Base-by-base conservation (phyloP, 2,888 invertebrate genomes). In the Noctua janthina region DNA sequence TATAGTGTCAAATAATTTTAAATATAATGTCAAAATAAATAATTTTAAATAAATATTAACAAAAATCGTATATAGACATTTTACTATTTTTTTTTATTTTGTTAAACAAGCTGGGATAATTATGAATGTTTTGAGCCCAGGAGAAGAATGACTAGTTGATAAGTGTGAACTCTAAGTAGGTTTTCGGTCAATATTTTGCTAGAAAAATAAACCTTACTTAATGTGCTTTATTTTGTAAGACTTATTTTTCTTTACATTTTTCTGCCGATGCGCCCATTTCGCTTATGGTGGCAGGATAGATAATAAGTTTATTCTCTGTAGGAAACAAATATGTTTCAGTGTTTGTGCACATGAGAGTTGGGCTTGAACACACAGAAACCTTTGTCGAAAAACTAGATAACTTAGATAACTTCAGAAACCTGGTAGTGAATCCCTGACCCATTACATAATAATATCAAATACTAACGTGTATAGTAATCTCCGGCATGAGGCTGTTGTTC, bases 401-500 rank as follows among this genome's bases (percentile, higher is more conserved):
- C 29, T 29, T 29, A 29, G 29, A 29, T 29, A 29, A 29, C 29
- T 29, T 62, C 62, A 29, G 29, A 62, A 13, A 29, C 7, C 15
- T 29, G 15, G 1, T 17, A 62, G 29, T 59, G 10, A 23, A 62
- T 62, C 2, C 2, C 15, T 20, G 17, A 43, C n/a, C 67, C 15
- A 23, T 68, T 23, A 35, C 17, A 11, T 4, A 8, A 49, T 49
- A 59, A n/a, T 8, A 5, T n/a, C 8, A n/a, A 7, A 20, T 59
- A 94, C 96, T 95, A n/a, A 97, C 97, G 79, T 96, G 96, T 94
- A 97, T 97, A 49, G 97, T 97, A 83, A 97, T 97, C 93, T 97
- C 97, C 0, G 97, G 96, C 91, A 96, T 76, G 35, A 86, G 71
- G 23, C 29, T 85, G 29, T 66, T 85, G 23, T 35, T 76, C 59